Conservation (phyloP, 2,113 vertebrate genomes). For the Naja naja region DNA sequence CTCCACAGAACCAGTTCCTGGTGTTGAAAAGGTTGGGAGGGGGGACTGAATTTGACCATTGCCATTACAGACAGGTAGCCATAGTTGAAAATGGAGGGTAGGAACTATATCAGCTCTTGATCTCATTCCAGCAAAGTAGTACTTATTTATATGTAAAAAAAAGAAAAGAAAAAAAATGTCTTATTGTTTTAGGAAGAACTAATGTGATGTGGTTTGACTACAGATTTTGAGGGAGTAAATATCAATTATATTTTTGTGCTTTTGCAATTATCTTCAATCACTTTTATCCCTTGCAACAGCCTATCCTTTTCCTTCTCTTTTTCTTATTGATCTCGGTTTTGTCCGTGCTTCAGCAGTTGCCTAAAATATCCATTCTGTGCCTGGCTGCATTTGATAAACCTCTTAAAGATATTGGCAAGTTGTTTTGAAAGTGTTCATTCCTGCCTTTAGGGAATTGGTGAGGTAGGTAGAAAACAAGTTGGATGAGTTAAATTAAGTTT, state of each 20-base stretch:
- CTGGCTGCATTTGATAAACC: conserved; percentile 2
- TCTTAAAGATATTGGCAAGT: neutral
- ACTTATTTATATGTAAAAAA: neutral
- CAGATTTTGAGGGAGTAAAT: neutral
- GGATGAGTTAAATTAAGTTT: neutral
- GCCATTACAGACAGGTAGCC: neutral
- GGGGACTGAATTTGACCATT: neutral
- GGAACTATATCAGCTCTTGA: neutral
- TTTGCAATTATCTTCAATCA: neutral
- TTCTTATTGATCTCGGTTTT: neutral
- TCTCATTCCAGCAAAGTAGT: neutral
- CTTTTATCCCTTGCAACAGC: neutral
- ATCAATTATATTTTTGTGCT: neutral
- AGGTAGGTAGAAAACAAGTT: neutral
- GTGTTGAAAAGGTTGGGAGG: neutral
- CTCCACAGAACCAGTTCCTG: neutral
- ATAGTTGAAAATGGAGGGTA: neutral
- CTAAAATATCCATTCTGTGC: neutral
- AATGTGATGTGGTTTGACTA: neutral
- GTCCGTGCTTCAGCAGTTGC: neutral
- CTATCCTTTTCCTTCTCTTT: neutral
- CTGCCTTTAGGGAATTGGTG: neutral
- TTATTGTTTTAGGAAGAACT: neutral
- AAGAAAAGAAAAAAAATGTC: neutral
- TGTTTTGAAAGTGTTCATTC: neutral